Evolutionary conservation across 2,113 vertebrate species (phyloP).

Genomic region (Takifugu bimaculatus): DNA sequence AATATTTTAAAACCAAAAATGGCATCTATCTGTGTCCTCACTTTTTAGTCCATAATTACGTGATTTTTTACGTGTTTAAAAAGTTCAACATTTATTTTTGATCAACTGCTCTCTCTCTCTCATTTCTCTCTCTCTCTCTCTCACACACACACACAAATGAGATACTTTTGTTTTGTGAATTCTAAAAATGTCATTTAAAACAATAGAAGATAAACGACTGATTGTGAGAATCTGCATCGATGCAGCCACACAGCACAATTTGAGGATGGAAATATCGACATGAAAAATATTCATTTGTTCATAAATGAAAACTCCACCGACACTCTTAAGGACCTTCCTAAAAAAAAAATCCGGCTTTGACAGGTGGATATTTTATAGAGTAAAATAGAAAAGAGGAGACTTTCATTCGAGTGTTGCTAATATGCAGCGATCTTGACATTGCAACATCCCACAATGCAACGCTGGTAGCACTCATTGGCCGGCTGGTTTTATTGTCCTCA

Average conservation of each 20-base stretch:
- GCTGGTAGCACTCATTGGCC: conserved; percentile 16
- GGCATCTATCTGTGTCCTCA: background rate
- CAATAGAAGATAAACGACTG: background rate
- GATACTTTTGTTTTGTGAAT: background rate
- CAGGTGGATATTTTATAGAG: too few species aligned
- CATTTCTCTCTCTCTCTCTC: too few species aligned
- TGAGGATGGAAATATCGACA: too few species aligned
- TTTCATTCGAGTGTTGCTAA: conserved; percentile 38
- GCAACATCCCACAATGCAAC: conserved; percentile 28
- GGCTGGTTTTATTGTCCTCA: conserved; percentile 12
- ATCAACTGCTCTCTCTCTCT: background rate
- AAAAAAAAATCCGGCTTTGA: conserved; percentile 41
- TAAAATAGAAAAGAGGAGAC: background rate
- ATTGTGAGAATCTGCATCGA: background rate
- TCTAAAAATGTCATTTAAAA: conserved; percentile 21
- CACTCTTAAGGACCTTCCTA: conserved; percentile 6
- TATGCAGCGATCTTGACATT: conserved; percentile 32
- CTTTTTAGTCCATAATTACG: background rate
- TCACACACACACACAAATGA: background rate
- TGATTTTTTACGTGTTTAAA: background rate
- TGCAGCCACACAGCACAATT: too few species aligned
- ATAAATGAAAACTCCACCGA: too few species aligned
- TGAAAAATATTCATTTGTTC: too few species aligned
- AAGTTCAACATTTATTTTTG: background rate
- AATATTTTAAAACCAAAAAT: background rate